These are phyloP conservation scores for Solenodon paradoxus DNA, from an alignment of 2,113 vertebrate species.

Conservation along the genomic window DNA sequence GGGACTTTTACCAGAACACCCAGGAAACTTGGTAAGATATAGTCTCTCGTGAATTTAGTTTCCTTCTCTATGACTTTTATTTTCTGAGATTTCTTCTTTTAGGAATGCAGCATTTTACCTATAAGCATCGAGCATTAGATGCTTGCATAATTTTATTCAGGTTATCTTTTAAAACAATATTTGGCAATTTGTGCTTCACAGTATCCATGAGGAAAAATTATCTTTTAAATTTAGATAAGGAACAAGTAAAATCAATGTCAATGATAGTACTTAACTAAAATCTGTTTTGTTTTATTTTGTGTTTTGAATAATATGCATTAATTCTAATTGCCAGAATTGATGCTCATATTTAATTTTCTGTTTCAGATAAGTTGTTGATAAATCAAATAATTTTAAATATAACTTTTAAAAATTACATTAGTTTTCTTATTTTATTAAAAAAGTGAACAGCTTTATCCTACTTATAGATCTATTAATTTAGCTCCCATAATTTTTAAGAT, in stretches of 20 bases:
- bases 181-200: neutral
- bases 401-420: neutral
- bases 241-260: neutral
- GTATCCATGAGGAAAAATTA: neutral
- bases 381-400: neutral
- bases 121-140: neutral
- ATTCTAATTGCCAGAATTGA: neutral
- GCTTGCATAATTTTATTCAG: neutral
- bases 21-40: slow-evolving; percentile 92
- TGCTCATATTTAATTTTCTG: neutral
- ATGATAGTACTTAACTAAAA: neutral
- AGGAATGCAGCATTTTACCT: neutral
- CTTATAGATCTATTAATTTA: neutral
- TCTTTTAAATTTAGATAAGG: neutral
- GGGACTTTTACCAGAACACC: slow-evolving; percentile 94
- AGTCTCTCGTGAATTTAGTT: accelerated
- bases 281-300: neutral
- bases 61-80: neutral
- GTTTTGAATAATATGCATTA: slow-evolving; percentile 29
- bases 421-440: slow-evolving; percentile 6
- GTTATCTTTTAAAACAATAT: neutral
- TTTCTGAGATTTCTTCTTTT: neutral
- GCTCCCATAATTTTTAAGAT: neutral
- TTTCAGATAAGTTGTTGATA: neutral
- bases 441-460: neutral